Conservation (phyloP, 2,888 invertebrate genomes). For the Drosophila emarginata region DNA sequence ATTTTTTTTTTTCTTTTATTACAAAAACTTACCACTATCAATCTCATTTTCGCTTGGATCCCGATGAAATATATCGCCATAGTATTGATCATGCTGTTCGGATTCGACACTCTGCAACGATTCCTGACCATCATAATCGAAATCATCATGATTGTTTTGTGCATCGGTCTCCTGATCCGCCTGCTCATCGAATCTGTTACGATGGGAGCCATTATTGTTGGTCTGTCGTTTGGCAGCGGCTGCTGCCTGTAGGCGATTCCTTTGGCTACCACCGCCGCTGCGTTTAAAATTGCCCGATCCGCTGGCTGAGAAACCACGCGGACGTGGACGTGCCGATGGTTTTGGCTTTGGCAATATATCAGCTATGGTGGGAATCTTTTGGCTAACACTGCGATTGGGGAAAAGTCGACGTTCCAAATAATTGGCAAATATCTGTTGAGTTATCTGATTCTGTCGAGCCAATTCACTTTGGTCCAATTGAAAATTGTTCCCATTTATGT, state of each 20-base stretch:
- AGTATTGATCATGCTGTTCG: conserved; percentile 87
- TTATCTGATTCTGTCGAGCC: conserved; percentile 89
- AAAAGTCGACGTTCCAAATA: conserved; percentile 88
- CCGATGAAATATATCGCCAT: conserved; percentile 83
- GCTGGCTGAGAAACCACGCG: conserved; percentile 71
- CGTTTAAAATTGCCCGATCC: conserved; percentile 43
- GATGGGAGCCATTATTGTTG: conserved; percentile 6
- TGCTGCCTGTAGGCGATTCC: conserved; percentile 60
- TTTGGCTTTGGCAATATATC: conserved; percentile 85
- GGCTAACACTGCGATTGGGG: conserved; percentile 83
- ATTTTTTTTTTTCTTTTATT: too few species aligned
- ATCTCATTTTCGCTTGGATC: conserved; percentile 82
- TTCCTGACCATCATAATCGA: conserved; percentile 75
- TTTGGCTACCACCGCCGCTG: conserved; percentile 52
- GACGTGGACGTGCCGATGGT: conserved; percentile 62
- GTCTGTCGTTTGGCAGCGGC: conserved; percentile 49
- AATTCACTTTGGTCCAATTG: conserved; percentile 84
- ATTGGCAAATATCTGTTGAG: conserved; percentile 89
- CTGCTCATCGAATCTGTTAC: conserved; percentile 44
- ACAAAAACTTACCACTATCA: conserved; percentile 79
- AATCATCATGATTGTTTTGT: conserved; percentile 57
- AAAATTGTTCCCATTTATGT: conserved; percentile 29
- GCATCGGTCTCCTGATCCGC: conserved; percentile 43
- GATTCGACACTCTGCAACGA: conserved; percentile 87
- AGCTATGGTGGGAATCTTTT: conserved; percentile 85